phyloP scores from a whole-genome alignment of 92 coral and sea anemone species.

The Phymanthus crucifer region DNA sequence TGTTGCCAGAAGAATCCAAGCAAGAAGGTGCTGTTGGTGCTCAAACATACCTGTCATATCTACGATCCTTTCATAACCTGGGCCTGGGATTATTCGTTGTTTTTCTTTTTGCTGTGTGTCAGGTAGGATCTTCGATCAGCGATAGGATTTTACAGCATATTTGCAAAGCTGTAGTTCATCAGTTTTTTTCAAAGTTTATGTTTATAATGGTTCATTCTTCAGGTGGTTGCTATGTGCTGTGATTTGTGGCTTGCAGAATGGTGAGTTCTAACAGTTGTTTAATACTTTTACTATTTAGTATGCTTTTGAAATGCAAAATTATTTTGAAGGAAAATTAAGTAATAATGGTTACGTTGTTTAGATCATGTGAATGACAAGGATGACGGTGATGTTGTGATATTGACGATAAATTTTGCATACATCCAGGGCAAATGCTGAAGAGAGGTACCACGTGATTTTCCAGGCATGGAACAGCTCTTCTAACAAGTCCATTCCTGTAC shows the following conservation, averaged over 20 bases:
- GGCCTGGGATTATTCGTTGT: slow-evolving; percentile 49
- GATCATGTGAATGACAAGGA: no score
- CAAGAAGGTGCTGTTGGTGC: slow-evolving; percentile 74
- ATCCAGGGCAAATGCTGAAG: slow-evolving; percentile 68
- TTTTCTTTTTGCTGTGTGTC: slow-evolving; percentile 56
- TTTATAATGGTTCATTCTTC: not conserved
- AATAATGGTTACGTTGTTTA: no score
- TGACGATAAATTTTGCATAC: not conserved
- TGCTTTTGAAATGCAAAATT: no score
- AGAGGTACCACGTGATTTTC: slow-evolving; percentile 32
- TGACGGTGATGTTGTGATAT: no score
- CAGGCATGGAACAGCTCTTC: slow-evolving; percentile 37
- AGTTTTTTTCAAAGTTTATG: not conserved
- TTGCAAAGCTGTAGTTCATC: not conserved
- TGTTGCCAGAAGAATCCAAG: slow-evolving; percentile 67
- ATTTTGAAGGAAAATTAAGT: no score
- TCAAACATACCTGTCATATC: slow-evolving; percentile 59
- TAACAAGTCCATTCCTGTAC: slow-evolving; percentile 28
- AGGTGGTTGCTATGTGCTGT: slow-evolving; percentile 60
- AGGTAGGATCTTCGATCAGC: slow-evolving; percentile 36
- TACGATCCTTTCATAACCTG: slow-evolving; percentile 59
- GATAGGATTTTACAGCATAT: no score
- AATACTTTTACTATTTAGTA: no score
- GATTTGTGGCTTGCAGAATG: slow-evolving; percentile 83
- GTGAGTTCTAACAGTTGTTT: slow-evolving; percentile 46